Percentiles rank a stretch among this genome's conserved stretches.
Evolutionary conservation across 2,113 vertebrate genomes (phyloP).

Genomic region (Peromyscus polionotus): DNA sequence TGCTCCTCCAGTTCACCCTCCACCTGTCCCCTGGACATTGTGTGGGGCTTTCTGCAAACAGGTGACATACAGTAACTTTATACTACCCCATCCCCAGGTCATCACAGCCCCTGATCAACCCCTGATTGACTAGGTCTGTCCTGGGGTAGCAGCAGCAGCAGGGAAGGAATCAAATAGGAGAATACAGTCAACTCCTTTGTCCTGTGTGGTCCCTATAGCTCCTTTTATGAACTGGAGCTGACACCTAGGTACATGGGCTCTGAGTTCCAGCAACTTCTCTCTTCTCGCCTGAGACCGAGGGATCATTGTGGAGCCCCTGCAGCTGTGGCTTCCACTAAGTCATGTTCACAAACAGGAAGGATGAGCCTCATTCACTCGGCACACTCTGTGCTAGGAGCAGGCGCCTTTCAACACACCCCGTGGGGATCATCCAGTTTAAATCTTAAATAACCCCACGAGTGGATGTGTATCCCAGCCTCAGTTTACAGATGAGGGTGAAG

Average conservation of each 20-base stretch:
- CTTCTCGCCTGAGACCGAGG: background rate
- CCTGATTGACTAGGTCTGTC: background rate
- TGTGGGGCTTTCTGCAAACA: background rate
- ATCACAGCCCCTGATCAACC: background rate
- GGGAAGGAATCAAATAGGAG: background rate
- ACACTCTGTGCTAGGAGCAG: background rate
- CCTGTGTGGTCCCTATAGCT: background rate
- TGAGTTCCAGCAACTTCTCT: background rate
- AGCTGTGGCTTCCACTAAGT: background rate
- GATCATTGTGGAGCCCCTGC: background rate
- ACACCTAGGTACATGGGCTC: background rate
- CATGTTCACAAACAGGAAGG: background rate
- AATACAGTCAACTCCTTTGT: background rate
- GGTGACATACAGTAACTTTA: background rate
- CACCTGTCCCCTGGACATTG: background rate
- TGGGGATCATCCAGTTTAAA: background rate
- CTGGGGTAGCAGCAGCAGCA: background rate
- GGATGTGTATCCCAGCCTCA: no score
- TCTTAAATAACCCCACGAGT: background rate
- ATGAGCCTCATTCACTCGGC: background rate
- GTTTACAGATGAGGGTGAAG: background rate
- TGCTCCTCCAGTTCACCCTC: background rate
- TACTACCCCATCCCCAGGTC: no score
- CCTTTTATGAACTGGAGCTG: background rate
- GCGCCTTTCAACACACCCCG: background rate